Base-by-base conservation (phyloP, 2,888 invertebrate genomes). In the Volucella inanis region DNA sequence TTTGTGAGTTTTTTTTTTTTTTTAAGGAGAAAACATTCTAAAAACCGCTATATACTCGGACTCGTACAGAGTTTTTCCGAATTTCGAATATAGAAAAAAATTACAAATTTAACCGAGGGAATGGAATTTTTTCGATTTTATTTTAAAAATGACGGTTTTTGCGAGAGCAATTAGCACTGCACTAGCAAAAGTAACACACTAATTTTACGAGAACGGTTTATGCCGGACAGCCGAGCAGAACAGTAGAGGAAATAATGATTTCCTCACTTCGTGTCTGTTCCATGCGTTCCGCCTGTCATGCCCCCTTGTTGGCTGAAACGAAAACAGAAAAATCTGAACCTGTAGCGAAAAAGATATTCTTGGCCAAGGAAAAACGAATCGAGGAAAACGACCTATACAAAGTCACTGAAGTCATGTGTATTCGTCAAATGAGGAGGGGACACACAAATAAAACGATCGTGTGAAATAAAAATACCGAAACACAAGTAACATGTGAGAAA, bases 101-200 rank as follows among this genome's bases (percentile, higher is more conserved):
- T 72, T 43, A 49, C 22, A 15, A n/a, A 14, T 39, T 57, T 22
- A 54, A 54, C 43, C 43, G 54, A 3, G 31, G 52, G 54, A 67
- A 67, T 67, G 52, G 43, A 50, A n/a, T 14, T 64, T 14, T 80
- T 54, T 0, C n/a, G 47, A 11, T 47, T 43, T 77, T 61, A 11
- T 10, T 8, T 15, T 54, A 45, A 47, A 31, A 72, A 54, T 39
- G 52, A 47, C 9, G 45, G 52, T 71, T 68, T 79, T 80, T 71
- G 84, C 84, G 84, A 75, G 80, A 84, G 61, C 84, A 84, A 84
- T 84, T 84, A 80, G 84, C 71, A 84, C 84, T 80, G 80, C 80
- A 80, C 84, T 76, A 80, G 84, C 79, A 62, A 71, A 80, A 76
- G 84, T 84, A 84, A 84, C 71, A 80, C 84, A 80, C 80, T 80